A percentile compares a stretch with the other conserved stretches of the same genome.
Evolutionary conservation across 2,888 invertebrate genomes (phyloP).

Genomic region (Gandaritis pyraliata): DNA sequence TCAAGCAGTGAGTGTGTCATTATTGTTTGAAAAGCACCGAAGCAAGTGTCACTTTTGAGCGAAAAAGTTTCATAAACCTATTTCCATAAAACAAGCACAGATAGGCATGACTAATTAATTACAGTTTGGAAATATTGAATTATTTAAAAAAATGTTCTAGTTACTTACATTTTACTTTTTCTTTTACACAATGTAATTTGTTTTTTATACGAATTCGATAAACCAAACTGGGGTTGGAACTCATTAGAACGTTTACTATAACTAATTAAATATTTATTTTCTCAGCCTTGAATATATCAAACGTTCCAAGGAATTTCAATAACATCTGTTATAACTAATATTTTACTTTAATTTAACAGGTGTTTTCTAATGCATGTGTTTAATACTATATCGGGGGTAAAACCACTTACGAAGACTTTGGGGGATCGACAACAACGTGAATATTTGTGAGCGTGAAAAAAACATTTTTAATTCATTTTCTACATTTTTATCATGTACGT

Average conservation of each 20-base stretch:
- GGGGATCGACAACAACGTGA: too few species aligned
- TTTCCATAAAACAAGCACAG: slow-evolving; percentile 19
- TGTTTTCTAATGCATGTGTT: slow-evolving; percentile 33
- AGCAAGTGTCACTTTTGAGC: too few species aligned
- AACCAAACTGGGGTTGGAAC: slow-evolving; percentile 6
- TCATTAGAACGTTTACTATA: slow-evolving; percentile 7
- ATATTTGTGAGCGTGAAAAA: too few species aligned
- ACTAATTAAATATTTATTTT: background rate
- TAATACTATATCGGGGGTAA: slow-evolving; percentile 1
- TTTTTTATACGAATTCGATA: slow-evolving; percentile 10
- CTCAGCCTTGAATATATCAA: background rate
- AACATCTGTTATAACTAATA: slow-evolving; percentile 4
- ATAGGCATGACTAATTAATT: slow-evolving; percentile 10
- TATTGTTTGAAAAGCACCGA: too few species aligned
- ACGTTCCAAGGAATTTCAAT: slow-evolving; percentile 14
- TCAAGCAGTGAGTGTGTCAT: too few species aligned
- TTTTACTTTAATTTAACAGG: slow-evolving; percentile 13
- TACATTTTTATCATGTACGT: too few species aligned
- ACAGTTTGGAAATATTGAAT: slow-evolving; percentile 11
- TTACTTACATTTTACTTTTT: too few species aligned
- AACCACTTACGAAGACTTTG: too few species aligned
- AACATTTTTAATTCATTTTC: too few species aligned
- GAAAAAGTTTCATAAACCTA: background rate
- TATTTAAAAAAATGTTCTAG: slow-evolving; percentile 1
- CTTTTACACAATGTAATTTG: background rate